Base-by-base conservation (phyloP, 2,797 vertebrate genomes). In the Rhynchonycteris naso region DNA sequence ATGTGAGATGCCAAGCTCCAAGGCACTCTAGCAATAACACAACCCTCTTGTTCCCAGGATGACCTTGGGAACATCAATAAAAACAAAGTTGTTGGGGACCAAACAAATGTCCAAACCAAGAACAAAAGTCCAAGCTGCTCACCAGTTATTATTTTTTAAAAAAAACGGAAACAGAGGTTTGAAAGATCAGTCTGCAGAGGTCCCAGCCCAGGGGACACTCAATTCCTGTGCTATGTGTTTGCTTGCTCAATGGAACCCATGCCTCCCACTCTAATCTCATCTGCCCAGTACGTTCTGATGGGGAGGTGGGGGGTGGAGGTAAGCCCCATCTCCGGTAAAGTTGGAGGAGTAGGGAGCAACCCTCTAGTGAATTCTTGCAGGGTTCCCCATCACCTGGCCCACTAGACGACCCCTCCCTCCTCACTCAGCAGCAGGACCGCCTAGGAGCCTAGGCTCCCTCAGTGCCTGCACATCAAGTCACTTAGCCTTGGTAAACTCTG, bases 131-230 rank as follows among this genome's bases (percentile, higher is more conserved):
- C 11, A 4, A 2, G 26, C n/a, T 0, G 28, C 24, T 65, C 50
- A 5, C 35, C 21, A 3, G 26, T 0, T 52, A 43, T 30, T 6
- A 2, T 8, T 33, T 47, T 26, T 21, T n/a, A n/a, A n/a, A 43
- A 86, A 38, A n/a, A 56, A 7, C 24, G 38, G 69, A 90, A 16
- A 26, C 6, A 2, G 7, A 30, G 9, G 16, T 22, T 12, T 3
- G 2, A 56, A 26, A 3, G 19, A 12, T 4, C 2, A 0, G 1
- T 15, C 15, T n/a, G 47, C 56, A 19, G 19, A 22, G 15, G 28
- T 5, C 22, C 18, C 7, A 4, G 11, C 22, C 1, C 52, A 21
- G 3, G 18, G 30, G n/a, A 22, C 2, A 0, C 9, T 18, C 6
- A 65, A 1, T 18, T 75, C 15, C 26, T 0, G 24, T 0, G 4